phyloP scores from a whole-genome alignment of 30 jellyfish, hydroid and myxozoan genomes.

The Catostylus mosaicus region DNA sequence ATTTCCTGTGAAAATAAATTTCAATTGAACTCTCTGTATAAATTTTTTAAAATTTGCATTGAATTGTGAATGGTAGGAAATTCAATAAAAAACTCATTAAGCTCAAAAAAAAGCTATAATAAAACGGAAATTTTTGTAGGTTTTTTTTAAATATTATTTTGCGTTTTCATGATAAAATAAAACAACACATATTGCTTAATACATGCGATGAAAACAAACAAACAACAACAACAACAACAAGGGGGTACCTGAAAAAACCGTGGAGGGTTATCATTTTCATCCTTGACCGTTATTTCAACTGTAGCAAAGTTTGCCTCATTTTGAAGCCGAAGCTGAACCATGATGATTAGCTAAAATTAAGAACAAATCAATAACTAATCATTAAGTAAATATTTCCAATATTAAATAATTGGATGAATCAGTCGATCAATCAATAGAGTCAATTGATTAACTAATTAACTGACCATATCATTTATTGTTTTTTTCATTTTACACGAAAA shows the following conservation, averaged over 20 bases:
- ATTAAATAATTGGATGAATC: neutral
- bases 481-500: too few species aligned
- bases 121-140: too few species aligned
- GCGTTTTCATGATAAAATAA: too few species aligned
- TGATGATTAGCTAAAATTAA: conserved; percentile 28
- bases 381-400: neutral
- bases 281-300: conserved; percentile 65
- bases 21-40: neutral
- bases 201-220: too few species aligned
- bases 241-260: conserved; percentile 20
- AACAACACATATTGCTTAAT: too few species aligned
- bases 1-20: neutral
- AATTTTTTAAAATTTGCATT: too few species aligned
- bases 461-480: neutral
- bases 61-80: too few species aligned
- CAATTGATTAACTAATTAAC: neutral
- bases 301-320: conserved; percentile 66
- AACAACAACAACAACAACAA: too few species aligned
- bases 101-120: too few species aligned
- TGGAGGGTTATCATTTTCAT: conserved; percentile 81
- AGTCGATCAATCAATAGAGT: neutral
- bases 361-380: neutral
- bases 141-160: too few species aligned
- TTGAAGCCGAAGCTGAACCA: conserved; percentile 51
- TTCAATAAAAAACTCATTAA: too few species aligned